Conservation (phyloP, 2,113 vertebrate genomes). For the Brachirus orientalis region DNA sequence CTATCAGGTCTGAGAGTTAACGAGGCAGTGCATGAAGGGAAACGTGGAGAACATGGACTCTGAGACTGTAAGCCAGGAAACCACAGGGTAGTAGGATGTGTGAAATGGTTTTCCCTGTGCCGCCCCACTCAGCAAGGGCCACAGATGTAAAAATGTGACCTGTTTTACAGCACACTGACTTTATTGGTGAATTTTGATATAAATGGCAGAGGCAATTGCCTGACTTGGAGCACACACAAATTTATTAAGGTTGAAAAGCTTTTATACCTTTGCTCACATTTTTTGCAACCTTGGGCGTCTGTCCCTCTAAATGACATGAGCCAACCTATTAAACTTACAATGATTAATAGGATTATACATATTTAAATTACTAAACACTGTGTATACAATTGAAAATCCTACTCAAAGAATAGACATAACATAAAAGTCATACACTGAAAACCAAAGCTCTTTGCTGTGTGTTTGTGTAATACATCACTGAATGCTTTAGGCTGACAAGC, state of each 20-base stretch:
- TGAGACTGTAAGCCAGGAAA: constrained; percentile 61
- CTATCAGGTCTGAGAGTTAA: constrained; percentile 73
- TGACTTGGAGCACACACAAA: constrained; percentile 23
- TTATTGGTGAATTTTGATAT: constrained; percentile 56
- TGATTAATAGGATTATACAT: constrained; percentile 37
- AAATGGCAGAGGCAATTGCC: constrained; percentile 34
- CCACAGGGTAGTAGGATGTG: constrained; percentile 72
- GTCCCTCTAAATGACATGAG: constrained; percentile 30
- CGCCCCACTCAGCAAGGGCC: constrained; percentile 65
- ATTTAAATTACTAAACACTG: constrained; percentile 42
- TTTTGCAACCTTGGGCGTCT: constrained; percentile 23
- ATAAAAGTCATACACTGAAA: constrained; percentile 56
- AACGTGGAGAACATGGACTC: constrained; percentile 58
- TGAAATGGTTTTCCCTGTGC: constrained; percentile 68
- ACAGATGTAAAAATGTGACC: constrained; percentile 72
- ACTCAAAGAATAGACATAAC: constrained; percentile 38
- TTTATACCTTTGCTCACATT: constrained; percentile 5
- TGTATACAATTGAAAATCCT: constrained; percentile 49
- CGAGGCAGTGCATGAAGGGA: constrained; percentile 65
- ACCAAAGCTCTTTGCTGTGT: constrained; percentile 40
- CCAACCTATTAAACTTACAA: constrained; percentile 35
- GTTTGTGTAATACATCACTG: constrained; percentile 67
- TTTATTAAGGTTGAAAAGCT: constrained; percentile 28
- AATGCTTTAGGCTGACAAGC: constrained; percentile 81
- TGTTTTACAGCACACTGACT: constrained; percentile 65